Conservation (phyloP, 2,888 invertebrate genomes). For the Nomada ruficornis region DNA sequence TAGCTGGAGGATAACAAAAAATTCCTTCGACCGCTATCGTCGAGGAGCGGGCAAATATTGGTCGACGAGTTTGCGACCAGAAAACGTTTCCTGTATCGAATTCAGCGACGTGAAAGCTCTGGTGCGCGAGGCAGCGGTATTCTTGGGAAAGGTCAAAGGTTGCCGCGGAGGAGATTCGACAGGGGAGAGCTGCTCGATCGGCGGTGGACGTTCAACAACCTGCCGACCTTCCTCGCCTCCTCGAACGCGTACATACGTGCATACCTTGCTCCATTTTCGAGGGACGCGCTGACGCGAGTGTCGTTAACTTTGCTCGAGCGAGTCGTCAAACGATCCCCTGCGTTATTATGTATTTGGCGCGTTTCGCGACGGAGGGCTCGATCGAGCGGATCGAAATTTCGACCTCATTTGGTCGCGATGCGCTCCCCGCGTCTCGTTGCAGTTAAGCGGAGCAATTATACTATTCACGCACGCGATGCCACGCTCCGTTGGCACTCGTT, state of each 20-base stretch:
- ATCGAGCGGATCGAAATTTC: constrained; percentile 3
- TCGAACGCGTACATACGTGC: constrained; percentile 48
- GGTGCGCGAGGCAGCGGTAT: neutral
- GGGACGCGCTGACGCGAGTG: constrained; percentile 66
- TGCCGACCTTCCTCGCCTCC: constrained; percentile 69
- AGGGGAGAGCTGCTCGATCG: constrained; percentile 21
- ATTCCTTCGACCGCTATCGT: neutral
- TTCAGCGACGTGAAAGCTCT: neutral
- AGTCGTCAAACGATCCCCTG: constrained; percentile 28
- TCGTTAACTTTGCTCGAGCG: constrained; percentile 20
- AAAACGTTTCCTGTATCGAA: neutral
- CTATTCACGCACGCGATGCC: constrained; percentile 6
- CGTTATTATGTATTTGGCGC: constrained; percentile 15
- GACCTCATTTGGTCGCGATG: neutral
- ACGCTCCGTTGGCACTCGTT: constrained; percentile 25
- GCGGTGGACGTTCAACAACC: constrained; percentile 70
- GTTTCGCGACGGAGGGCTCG: neutral
- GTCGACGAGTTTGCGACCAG: neutral
- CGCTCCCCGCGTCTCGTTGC: neutral
- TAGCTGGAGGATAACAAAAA: neutral
- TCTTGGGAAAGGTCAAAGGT: too few species aligned
- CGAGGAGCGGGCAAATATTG: neutral
- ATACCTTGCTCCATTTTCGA: constrained; percentile 65
- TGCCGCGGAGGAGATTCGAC: neutral
- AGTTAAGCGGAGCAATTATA: constrained; percentile 10